phyloP scores from a whole-genome alignment of 2,113 vertebrate genomes.

The Tichodroma muraria region DNA sequence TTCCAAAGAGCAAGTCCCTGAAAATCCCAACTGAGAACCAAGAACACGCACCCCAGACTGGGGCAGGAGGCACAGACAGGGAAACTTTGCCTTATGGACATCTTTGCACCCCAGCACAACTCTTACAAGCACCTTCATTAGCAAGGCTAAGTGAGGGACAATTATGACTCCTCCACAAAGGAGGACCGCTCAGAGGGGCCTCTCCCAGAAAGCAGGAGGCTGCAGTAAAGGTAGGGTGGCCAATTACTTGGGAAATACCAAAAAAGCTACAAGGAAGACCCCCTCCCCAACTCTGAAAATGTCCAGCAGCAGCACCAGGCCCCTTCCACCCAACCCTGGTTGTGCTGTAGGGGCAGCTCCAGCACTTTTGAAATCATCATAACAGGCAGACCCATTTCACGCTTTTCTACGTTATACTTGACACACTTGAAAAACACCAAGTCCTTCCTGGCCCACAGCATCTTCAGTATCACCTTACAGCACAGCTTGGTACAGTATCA shows the following conservation, averaged over 20 bases:
- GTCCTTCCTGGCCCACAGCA: background rate
- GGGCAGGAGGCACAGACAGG: background rate
- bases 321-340: background rate
- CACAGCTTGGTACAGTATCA: background rate
- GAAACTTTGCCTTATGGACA: background rate
- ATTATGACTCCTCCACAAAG: background rate
- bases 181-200: background rate
- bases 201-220: background rate
- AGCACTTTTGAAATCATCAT: background rate
- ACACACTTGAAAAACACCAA: background rate
- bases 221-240: background rate
- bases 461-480: background rate
- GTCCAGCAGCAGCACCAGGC: background rate
- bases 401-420: background rate
- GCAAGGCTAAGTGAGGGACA: background rate
- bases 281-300: background rate
- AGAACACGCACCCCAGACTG: rapidly evolving
- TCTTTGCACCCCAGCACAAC: background rate
- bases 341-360: background rate
- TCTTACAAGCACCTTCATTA: background rate
- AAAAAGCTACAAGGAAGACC: background rate
- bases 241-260: background rate
- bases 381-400: background rate
- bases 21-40: background rate
- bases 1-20: background rate